Percentiles rank a stretch among this genome's conserved stretches.
phyloP scores from a whole-genome alignment of 2,113 vertebrate genomes.

The Cochlearius cochlearius region DNA sequence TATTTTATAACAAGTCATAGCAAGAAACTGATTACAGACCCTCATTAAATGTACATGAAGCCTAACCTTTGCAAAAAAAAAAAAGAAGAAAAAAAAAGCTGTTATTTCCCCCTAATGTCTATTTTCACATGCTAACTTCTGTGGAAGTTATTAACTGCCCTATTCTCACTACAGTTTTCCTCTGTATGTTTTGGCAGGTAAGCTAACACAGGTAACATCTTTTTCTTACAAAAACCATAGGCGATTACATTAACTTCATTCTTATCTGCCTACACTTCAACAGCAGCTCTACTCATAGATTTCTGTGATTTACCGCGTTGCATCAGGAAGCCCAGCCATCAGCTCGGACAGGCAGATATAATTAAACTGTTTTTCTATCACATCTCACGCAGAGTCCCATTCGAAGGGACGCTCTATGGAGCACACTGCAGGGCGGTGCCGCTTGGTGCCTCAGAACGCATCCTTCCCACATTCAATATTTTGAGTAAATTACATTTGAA shows the following conservation, averaged over 20 bases:
- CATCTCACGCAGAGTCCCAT: background rate
- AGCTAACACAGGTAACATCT: background rate
- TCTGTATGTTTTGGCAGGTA: background rate
- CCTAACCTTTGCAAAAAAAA: background rate
- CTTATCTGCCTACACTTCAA: background rate
- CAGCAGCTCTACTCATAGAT: background rate
- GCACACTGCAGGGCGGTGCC: rapidly evolving
- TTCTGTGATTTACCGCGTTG: background rate
- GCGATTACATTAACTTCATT: background rate
- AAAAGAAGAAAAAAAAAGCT: background rate
- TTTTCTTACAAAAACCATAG: background rate
- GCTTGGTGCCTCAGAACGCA: rapidly evolving
- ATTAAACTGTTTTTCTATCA: background rate
- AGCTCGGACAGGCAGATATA: rapidly evolving
- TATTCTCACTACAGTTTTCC: background rate
- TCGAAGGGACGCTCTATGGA: background rate
- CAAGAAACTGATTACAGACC: background rate
- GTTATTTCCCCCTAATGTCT: background rate
- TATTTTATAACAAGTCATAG: background rate
- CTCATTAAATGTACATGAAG: background rate
- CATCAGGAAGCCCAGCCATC: background rate
- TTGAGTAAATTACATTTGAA: background rate
- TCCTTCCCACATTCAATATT: background rate
- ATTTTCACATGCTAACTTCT: background rate
- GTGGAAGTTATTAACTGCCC: background rate